Conservation (phyloP, 2,797 vertebrate genomes). For the Coracias cyanogaster region DNA sequence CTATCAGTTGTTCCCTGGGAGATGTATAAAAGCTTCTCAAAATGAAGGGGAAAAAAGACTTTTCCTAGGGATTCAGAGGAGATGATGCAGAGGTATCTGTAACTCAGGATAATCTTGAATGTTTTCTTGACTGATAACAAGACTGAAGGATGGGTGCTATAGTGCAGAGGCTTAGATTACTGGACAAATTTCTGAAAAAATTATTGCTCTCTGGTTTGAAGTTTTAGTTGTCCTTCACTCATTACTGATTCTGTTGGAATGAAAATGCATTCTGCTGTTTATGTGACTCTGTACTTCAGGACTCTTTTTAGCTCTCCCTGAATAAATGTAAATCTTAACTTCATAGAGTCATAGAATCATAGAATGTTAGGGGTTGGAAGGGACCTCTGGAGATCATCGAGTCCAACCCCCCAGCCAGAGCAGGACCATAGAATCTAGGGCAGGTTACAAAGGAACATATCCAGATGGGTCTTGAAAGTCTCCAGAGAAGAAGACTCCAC, state of each 20-base stretch:
- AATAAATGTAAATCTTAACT: neutral
- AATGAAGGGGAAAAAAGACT: neutral
- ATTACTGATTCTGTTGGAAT: neutral
- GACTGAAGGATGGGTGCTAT: neutral
- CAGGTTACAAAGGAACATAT: no score
- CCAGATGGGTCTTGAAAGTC: no score
- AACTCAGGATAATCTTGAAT: accelerated
- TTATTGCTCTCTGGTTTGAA: neutral
- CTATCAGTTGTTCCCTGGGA: no score
- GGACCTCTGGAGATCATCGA: no score
- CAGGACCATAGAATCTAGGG: no score
- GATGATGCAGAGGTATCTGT: neutral
- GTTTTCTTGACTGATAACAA: neutral
- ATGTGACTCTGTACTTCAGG: neutral
- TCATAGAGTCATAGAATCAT: no score
- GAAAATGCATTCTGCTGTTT: neutral
- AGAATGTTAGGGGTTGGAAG: no score
- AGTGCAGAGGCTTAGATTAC: neutral
- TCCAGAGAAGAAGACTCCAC: no score
- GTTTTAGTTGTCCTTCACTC: neutral
- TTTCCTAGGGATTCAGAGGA: neutral
- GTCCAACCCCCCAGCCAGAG: no score
- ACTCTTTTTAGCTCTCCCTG: neutral
- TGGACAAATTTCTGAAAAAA: constrained; percentile 11
- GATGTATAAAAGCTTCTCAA: neutral